These are phyloP conservation scores for Drosophila pseudoananassae DNA, from an alignment of 1,140 invertebrate genomes.

Conservation along the genomic window DNA sequence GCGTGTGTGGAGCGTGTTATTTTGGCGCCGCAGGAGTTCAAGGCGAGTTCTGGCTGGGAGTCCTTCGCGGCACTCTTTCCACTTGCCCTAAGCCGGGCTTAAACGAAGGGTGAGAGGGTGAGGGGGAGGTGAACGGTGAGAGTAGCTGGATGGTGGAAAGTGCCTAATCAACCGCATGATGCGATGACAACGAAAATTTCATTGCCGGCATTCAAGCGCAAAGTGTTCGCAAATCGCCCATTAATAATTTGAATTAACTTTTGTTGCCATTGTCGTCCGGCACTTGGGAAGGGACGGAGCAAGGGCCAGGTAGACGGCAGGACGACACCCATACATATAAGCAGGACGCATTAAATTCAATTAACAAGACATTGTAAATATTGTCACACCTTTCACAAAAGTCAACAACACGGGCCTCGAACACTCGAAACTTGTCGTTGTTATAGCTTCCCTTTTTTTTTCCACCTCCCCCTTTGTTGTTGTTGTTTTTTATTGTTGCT, in stretches of 20 bases:
- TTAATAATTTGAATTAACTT: constrained; percentile 63
- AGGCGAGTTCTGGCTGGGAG: neutral
- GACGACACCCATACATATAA: constrained; percentile 6
- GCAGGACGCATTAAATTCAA: constrained; percentile 66
- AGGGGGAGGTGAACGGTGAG: too few species aligned
- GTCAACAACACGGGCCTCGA: constrained; percentile 50
- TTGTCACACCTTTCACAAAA: constrained; percentile 71
- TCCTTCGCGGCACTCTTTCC: neutral
- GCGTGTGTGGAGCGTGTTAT: constrained; percentile 3
- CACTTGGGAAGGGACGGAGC: neutral
- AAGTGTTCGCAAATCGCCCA: constrained; percentile 53
- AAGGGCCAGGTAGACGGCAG: neutral
- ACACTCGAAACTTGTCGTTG: constrained; percentile 52
- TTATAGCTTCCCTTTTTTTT: neutral
- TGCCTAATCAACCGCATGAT: constrained; percentile 43
- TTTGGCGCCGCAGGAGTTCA: constrained; percentile 2
- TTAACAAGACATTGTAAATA: constrained; percentile 70
- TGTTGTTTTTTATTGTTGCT: constrained; percentile 8
- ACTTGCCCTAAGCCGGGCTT: constrained; percentile 18
- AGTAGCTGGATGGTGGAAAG: neutral
- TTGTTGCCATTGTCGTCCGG: constrained; percentile 34
- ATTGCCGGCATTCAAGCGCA: constrained; percentile 27
- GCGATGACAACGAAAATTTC: constrained; percentile 39
- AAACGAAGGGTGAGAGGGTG: neutral
- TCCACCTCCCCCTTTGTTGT: neutral